Base-by-base conservation (phyloP, 30 jellyfish, hydroid and myxozoan genomes). In the Euphysa ruthae region DNA sequence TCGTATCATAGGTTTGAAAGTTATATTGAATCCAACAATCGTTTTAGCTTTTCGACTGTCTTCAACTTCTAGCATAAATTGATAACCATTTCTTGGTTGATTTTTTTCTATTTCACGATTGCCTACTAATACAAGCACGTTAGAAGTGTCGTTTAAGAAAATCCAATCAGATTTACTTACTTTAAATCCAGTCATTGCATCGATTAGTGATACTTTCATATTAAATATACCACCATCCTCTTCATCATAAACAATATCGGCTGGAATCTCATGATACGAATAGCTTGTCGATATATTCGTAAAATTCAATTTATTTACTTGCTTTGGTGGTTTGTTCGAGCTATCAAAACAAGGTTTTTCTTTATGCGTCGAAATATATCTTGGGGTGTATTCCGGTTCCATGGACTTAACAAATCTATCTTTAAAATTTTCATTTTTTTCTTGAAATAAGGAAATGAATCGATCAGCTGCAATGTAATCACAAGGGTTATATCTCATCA, bases 361-460 rank as follows among this genome's bases (percentile, higher is more conserved):
- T 68, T 43, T 43, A 52, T 58, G 80, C 52, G 25, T 23, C 16
- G 80, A 42, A 26, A 68, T 21, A 49, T 42, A 68, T 26, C 73
- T 46, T n/a, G 80, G 80, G n/a, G 26, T 68, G 32, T 22, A 68
- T 25, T 68, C 74, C 32, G 80, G 73, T 4, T 15, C 19, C 69
- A 68, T 43, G 35, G 19, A 43, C 12, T 21, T 30, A 7, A 15
- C 5, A 21, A 68, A 68, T 42, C 16, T 73, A 16, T 32, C 26
- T 15, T 25, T 52, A 20, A 68, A 7, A 8, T 72, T 19, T 33
- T 63, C 77, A 42, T 31, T 28, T 38, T 16, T 31, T 1, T 68
- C 80, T 68, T 68, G 55, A 21, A 68, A 0, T 19, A 7, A 24
- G 15, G 44, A 0, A 18, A 49, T 19, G 46, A 68, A 22, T 3